Conservation (phyloP, 2,113 vertebrate species). For the Camelus bactrianus region DNA sequence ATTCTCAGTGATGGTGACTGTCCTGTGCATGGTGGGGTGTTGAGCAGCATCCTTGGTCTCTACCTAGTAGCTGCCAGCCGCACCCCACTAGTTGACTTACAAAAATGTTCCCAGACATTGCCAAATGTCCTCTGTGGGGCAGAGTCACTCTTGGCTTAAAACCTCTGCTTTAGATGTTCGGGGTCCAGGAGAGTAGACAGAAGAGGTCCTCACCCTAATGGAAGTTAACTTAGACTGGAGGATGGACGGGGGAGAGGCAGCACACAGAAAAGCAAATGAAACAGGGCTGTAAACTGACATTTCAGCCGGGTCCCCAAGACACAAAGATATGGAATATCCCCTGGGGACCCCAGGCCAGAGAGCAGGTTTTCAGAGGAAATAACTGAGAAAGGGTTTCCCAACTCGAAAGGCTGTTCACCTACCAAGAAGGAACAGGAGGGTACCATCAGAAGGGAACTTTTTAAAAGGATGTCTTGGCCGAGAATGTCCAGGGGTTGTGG, state of each 20-base stretch:
- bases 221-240: background rate
- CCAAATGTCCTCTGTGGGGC: background rate
- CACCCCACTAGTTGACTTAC: background rate
- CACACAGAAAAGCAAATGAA: background rate
- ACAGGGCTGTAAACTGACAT: background rate
- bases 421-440: background rate
- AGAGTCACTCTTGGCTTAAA: background rate
- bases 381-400: background rate
- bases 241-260: too few species aligned
- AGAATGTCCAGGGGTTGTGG: background rate
- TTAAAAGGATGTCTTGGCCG: background rate
- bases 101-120: background rate
- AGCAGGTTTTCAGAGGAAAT: background rate
- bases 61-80: background rate
- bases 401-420: background rate
- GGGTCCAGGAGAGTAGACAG: background rate
- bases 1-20: background rate
- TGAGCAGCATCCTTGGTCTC: background rate
- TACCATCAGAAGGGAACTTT: background rate
- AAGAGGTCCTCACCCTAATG: background rate
- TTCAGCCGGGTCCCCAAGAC: background rate
- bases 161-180: background rate
- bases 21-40: background rate
- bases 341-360: background rate
- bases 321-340: background rate